A percentile compares a stretch with the other conserved stretches of the same genome.
phyloP scores from a whole-genome alignment of 2,888 invertebrate genomes.

The Morinoia aosen region DNA sequence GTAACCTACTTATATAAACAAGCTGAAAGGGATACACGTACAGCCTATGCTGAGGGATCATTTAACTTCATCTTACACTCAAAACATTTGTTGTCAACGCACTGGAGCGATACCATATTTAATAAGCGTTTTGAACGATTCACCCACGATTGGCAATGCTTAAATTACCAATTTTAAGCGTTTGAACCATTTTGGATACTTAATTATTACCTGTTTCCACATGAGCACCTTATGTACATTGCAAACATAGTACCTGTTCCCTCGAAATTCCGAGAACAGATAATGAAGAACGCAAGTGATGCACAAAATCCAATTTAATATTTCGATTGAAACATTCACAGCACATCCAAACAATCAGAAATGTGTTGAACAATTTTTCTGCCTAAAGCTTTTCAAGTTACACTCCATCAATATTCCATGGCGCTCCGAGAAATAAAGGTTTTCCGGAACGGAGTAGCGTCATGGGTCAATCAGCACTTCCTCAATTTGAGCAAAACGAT shows the following conservation, averaged over 20 bases:
- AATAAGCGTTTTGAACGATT: background rate
- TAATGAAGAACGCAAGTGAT: background rate
- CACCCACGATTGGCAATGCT: background rate
- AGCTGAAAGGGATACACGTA: background rate
- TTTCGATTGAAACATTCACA: background rate
- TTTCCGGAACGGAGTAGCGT: background rate
- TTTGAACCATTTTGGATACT: slow-evolving; percentile 18
- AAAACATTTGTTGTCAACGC: background rate
- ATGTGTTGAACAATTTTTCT: background rate
- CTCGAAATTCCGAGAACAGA: background rate
- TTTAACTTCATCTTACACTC: background rate
- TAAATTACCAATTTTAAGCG: background rate
- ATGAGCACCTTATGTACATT: slow-evolving; percentile 5
- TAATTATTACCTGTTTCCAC: slow-evolving; percentile 24
- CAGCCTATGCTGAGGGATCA: background rate
- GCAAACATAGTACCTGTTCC: background rate
- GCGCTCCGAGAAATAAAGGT: background rate
- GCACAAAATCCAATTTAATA: background rate
- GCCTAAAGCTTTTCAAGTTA: background rate
- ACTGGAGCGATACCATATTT: background rate
- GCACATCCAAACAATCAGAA: background rate
- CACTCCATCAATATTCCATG: background rate
- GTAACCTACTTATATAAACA: background rate
- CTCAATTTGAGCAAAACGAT: background rate
- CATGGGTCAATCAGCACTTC: background rate